Conservation (phyloP, 2,888 invertebrate genomes). For the Leuctra nigra region DNA sequence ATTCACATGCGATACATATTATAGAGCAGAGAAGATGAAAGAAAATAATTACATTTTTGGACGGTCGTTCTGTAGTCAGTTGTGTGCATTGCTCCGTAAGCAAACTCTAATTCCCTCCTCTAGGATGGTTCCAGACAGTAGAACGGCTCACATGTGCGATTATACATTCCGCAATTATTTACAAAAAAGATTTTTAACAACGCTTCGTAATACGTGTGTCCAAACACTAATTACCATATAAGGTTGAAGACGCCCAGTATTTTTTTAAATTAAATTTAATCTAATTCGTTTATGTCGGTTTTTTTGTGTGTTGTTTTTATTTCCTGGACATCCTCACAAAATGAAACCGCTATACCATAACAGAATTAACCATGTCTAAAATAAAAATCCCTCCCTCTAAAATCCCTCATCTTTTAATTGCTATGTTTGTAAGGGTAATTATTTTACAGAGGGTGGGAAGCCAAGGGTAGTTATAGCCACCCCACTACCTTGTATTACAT, state of each 20-base stretch:
- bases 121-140: background rate
- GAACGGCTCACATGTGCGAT: background rate
- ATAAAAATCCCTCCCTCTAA: constrained; percentile 8
- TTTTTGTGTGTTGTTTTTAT: constrained; percentile 1
- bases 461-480: constrained; percentile 8
- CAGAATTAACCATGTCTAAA: constrained; percentile 17
- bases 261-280: constrained; percentile 16
- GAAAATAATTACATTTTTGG: constrained; percentile 19
- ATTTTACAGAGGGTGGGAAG: constrained; percentile 10
- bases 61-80: constrained; percentile 4
- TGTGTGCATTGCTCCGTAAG: constrained; percentile 14
- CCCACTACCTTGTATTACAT: constrained; percentile 4
- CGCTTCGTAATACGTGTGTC: constrained; percentile 11
- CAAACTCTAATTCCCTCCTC: constrained; percentile 7
- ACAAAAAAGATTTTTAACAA: constrained; percentile 15
- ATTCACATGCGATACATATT: constrained; percentile 13
- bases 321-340: background rate
- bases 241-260: constrained; percentile 17
- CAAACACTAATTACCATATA: constrained; percentile 14
- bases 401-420: constrained; percentile 19
- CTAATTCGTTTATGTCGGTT: constrained; percentile 18
- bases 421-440: constrained; percentile 17
- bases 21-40: constrained; percentile 17
- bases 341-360: constrained; percentile 2
- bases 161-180: constrained; percentile 14